Conservation (phyloP, 2,888 invertebrate species). For the Cloeon dipterum region DNA sequence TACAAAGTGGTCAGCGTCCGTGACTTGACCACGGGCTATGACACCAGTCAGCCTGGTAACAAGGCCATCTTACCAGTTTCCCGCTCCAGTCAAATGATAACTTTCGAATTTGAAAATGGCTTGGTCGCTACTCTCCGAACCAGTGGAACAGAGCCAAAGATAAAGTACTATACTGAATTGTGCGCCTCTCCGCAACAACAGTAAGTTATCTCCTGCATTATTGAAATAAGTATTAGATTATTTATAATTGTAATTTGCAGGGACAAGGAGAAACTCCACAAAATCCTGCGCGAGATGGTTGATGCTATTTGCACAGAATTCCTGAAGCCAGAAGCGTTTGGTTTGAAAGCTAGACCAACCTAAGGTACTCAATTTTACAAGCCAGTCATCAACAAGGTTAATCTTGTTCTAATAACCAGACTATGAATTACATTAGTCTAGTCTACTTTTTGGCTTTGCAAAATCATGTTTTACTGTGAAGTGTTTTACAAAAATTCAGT, state of each 20-base stretch:
- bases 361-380: background rate
- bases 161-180: conserved; percentile 94
- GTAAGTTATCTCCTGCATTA: conserved; percentile 17
- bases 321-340: conserved; percentile 50
- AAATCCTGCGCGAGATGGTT: conserved; percentile 47
- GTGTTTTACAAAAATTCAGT: background rate
- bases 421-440: background rate
- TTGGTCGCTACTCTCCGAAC: conserved; percentile 73
- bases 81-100: conserved; percentile 69
- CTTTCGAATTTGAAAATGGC: conserved; percentile 73
- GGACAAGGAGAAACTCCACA: conserved; percentile 34
- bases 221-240: background rate
- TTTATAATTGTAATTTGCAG: conserved; percentile 20
- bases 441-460: too few relatives aligned
- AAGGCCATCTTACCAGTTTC: conserved; percentile 45
- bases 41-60: conserved; percentile 42
- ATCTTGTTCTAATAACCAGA: too few relatives aligned
- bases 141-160: conserved; percentile 96
- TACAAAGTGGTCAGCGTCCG: conserved; percentile 45
- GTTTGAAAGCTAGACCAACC: conserved; percentile 22
- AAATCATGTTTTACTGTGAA: background rate
- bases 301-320: conserved; percentile 54
- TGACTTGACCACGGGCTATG: conserved; percentile 76
- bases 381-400: background rate
- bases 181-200: conserved; percentile 39